These are phyloP conservation scores for Alectura lathami DNA, from an alignment of 2,113 vertebrate genomes.

Conservation along the genomic window DNA sequence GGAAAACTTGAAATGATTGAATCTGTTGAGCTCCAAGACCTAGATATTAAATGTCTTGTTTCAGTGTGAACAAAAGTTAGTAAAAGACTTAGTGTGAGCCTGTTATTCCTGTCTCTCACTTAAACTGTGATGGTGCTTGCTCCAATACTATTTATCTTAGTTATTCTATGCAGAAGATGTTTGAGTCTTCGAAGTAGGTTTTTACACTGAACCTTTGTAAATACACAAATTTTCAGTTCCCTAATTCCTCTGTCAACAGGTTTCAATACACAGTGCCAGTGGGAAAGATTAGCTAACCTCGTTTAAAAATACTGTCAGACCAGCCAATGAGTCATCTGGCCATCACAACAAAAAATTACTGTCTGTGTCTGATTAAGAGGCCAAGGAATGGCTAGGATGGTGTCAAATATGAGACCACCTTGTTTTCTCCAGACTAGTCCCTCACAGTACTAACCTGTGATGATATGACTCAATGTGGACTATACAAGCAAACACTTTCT, in stretches of 20 bases:
- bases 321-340: background rate
- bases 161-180: background rate
- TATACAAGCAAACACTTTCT: background rate
- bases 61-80: background rate
- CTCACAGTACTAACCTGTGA: background rate
- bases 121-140: background rate
- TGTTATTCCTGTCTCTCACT: background rate
- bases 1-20: background rate
- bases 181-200: background rate
- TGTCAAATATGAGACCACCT: background rate
- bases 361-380: background rate
- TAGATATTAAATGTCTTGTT: background rate
- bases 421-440: background rate
- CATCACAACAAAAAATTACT: background rate
- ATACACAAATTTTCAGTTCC: background rate
- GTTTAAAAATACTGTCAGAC: background rate
- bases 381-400: rapidly evolving
- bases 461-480: no score
- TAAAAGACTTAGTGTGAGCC: background rate
- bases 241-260: constrained; percentile 9
- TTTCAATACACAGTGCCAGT: background rate
- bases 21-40: background rate
- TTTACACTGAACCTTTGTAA: constrained; percentile 20
- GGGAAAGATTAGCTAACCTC: background rate
- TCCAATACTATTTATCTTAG: background rate